Base-by-base conservation (phyloP, 2,888 invertebrate species). In the Oscheius myriophilus region DNA sequence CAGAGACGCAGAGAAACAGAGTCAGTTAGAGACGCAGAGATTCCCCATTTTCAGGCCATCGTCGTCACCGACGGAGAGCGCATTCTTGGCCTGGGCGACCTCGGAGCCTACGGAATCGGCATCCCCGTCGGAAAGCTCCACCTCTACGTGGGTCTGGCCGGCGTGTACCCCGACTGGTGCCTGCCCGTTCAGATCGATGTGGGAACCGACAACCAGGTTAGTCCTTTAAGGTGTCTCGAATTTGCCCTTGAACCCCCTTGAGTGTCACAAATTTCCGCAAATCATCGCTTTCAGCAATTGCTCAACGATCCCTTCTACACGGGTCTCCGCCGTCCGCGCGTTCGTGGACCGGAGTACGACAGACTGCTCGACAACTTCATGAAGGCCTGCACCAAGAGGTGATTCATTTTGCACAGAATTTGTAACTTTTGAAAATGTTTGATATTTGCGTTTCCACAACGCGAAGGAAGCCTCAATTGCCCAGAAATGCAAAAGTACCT, bases 1-100 rank as follows among this genome's bases (percentile, higher is more conserved):
- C n/a, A n/a, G n/a, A n/a, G n/a, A n/a, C n/a, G n/a, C n/a, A n/a
- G n/a, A n/a, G n/a, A n/a, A n/a, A n/a, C n/a, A n/a, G n/a, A n/a
- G n/a, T n/a, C n/a, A n/a, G n/a, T n/a, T n/a, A n/a, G n/a, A n/a
- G n/a, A n/a, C n/a, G n/a, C n/a, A n/a, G n/a, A n/a, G n/a, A n/a
- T n/a, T n/a, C n/a, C n/a, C n/a, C n/a, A n/a, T n/a, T 94, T 82
- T 64, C 63, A 80, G 87, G 89, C 89, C 3, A 88, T 90, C 65
- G 95, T 95, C 12, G 96, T 97, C 51, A 98, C 98, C 0, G 98
- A 98, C 87, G 98, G 98, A 18, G 97, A 98, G 88, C 91, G 98
- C 66, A 98, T 99, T 87, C 90, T 99, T 67, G 98, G 98, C 4
- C 90, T 98, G 64, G 98, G 98, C 2, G 98, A 98, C 89, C 90